These are phyloP conservation scores for Nettapus auritus DNA, from an alignment of 2,113 vertebrate genomes.

Conservation along the genomic window DNA sequence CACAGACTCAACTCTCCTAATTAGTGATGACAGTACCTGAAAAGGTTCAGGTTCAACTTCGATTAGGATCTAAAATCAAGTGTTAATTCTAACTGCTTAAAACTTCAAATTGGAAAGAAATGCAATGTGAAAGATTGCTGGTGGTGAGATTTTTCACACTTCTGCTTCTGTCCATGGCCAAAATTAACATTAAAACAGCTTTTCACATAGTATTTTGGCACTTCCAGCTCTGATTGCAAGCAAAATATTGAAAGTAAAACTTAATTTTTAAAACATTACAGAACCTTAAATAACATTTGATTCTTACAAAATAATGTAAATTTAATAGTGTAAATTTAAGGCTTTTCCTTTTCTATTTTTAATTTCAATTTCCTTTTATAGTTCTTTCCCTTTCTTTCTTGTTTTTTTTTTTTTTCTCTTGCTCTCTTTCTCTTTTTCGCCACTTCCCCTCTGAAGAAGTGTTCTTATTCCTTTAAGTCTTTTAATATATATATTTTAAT, in stretches of 20 bases:
- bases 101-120: constrained; percentile 33
- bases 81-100: constrained; percentile 2
- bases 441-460: background rate
- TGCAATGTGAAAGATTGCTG: background rate
- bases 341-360: background rate
- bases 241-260: constrained; percentile 17
- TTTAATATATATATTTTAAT: background rate
- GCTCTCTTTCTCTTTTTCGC: background rate
- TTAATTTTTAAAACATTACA: background rate
- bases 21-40: background rate
- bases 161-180: background rate
- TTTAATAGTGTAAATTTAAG: background rate
- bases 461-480: background rate
- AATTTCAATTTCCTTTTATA: background rate
- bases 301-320: background rate
- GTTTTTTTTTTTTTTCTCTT: background rate
- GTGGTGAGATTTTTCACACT: constrained; percentile 23
- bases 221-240: background rate
- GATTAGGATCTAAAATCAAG: background rate
- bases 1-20: background rate
- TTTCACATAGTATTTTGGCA: constrained; percentile 1
- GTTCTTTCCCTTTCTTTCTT: background rate
- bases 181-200: constrained; percentile 43
- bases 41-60: background rate
- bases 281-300: background rate